Base-by-base conservation (phyloP, 2,113 vertebrate species). In the Catharus bicknelli region DNA sequence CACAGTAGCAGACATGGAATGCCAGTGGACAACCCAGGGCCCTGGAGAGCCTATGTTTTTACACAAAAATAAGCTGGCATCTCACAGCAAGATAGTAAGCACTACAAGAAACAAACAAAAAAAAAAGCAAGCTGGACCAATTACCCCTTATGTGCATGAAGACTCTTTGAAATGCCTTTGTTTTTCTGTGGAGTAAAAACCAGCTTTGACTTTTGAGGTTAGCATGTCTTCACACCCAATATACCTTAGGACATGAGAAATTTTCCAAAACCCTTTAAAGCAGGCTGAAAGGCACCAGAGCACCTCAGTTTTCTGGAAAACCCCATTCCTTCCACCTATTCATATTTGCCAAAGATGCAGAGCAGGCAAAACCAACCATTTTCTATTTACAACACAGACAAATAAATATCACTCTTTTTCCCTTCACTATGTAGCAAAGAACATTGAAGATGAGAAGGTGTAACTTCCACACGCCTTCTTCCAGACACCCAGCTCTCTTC, bases 71-170 rank as follows among this genome's bases (percentile, higher is more conserved):
- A 86, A 83, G 36, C 19, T 59, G 34, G 32, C 23, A 67, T 32
- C 42, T 78, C 9, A 3, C 22, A 81, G 29, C 47, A 89, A 20
- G 13, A n/a, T 7, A 43, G 20, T 5, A 61, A 90, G 21, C 22
- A 36, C 69, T 57, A n/a, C 15, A 53, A 66, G 34, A 40, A 80
- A 74, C 27, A 74, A 86, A 25, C 34, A 36, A 36, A 36, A 36
- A 36, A 0, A 0, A 7, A n/a, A 18, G 8, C 27, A 73, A 48
- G 22, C 10, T 7, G 13, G 23, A 63, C 8, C 8, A 83, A 48
- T 27, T 40, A 59, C 5, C 67, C 34, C 30, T 54, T 21, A 58
- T 4, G 7, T 8, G 2, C 29, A 42, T 5, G 7, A 86, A 25
- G 13, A 36, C 40, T n/a, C 68, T 83, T 4, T 69, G 30, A 77